A percentile compares a stretch with the other conserved stretches of the same genome.
Evolutionary conservation across 2,888 invertebrate species (phyloP).

Genomic region (Nemotelus pantherinus): DNA sequence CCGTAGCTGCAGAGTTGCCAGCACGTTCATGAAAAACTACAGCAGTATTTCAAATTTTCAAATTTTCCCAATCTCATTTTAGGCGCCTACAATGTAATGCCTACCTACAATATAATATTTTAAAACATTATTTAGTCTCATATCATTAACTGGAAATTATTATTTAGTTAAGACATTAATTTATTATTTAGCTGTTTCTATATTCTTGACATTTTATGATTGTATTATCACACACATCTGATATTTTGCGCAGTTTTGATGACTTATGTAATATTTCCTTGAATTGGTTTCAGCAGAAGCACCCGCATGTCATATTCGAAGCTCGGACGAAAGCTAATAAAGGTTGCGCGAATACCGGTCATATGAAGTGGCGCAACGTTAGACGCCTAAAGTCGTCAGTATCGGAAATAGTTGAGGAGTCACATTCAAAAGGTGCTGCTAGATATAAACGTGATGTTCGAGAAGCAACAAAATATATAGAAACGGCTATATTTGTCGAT

Average conservation of each 20-base stretch:
- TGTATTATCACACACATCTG: background rate
- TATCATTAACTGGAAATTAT: too few species aligned
- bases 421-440: slow-evolving; percentile 63
- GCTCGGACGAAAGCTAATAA: slow-evolving; percentile 90
- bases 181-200: too few species aligned
- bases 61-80: too few species aligned
- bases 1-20: too few species aligned
- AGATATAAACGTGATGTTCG: slow-evolving; percentile 80
- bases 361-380: slow-evolving; percentile 79
- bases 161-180: too few species aligned
- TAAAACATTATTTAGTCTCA: too few species aligned
- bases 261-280: slow-evolving; percentile 50
- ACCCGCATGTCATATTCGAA: slow-evolving; percentile 97
- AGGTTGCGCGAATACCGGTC: slow-evolving; percentile 86
- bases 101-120: too few species aligned
- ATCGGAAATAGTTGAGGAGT: slow-evolving; percentile 63
- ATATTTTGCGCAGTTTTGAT: slow-evolving; percentile 4
- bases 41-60: too few species aligned
- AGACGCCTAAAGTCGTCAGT: slow-evolving; percentile 69
- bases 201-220: too few species aligned
- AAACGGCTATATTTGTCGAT: slow-evolving; percentile 95
- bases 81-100: too few species aligned
- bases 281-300: slow-evolving; percentile 86
- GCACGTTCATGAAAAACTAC: too few species aligned
- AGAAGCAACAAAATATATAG: slow-evolving; percentile 93